Evolutionary conservation across 1,140 invertebrate species (phyloP).

Genomic region (Drosophila gunungcola): DNA sequence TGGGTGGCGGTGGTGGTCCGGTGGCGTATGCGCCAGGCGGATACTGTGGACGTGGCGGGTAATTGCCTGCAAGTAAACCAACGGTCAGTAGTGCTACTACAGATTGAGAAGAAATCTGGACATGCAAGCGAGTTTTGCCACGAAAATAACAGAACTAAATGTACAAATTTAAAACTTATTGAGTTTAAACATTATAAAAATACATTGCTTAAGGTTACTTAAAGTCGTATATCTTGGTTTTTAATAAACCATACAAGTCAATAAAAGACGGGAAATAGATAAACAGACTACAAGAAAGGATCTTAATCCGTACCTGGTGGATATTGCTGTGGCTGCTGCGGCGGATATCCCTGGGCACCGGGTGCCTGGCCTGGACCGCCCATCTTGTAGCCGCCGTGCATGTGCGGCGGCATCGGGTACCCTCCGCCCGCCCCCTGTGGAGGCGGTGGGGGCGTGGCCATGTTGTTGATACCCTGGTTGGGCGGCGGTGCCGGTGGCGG

Average conservation of each 20-base stretch:
- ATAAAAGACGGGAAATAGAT: no score
- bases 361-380: conserved; percentile 72
- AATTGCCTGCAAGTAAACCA: conserved; percentile 84
- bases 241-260: no score
- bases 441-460: conserved; percentile 85
- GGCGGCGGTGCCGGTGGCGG: conserved; percentile 85
- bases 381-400: conserved; percentile 83
- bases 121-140: no score
- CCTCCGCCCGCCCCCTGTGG: conserved; percentile 68
- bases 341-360: conserved; percentile 86
- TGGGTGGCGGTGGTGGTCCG: conserved; percentile 72
- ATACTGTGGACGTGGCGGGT: conserved; percentile 86
- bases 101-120: not conserved
- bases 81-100: not conserved
- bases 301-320: conserved; percentile 80
- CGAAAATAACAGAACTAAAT: no score
- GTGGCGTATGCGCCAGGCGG: conserved; percentile 85
- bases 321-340: conserved; percentile 87
- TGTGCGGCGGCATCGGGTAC: conserved; percentile 81
- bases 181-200: no score
- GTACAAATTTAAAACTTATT: no score
- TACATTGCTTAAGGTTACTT: no score
- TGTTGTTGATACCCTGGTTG: conserved; percentile 85
- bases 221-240: no score
- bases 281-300: no score